Evolutionary conservation across 2,888 invertebrate genomes (phyloP).

Genomic region (Prionchulus punctatus): DNA sequence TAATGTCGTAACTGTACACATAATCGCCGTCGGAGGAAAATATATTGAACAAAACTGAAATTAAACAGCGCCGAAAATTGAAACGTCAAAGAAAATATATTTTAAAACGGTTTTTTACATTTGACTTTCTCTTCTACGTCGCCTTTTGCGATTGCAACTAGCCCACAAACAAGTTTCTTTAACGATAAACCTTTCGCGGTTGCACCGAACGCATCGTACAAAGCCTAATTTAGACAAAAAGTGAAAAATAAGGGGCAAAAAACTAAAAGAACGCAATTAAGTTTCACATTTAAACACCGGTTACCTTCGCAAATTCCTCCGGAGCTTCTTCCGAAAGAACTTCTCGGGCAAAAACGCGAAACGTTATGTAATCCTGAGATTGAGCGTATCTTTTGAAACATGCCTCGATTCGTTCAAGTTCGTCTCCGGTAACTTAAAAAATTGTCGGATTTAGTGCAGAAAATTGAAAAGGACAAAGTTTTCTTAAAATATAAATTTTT

Average conservation of each 20-base stretch:
- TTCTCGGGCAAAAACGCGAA: slow-evolving; percentile 59
- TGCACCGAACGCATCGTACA: slow-evolving; percentile 68
- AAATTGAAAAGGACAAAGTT: too few relatives aligned
- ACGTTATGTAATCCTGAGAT: slow-evolving; percentile 47
- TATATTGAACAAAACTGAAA: slow-evolving; percentile 10
- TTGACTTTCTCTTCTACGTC: slow-evolving; percentile 63
- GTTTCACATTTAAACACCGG: too few relatives aligned
- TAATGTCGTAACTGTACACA: not conserved
- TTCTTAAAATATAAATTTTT: too few relatives aligned
- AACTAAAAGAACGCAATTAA: not conserved
- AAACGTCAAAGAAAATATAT: not conserved
- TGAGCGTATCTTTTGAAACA: slow-evolving; percentile 68
- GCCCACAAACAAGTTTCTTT: slow-evolving; percentile 63
- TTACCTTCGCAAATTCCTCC: slow-evolving; percentile 54
- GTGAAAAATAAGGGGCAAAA: slow-evolving; percentile 6
- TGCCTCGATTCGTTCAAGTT: slow-evolving; percentile 63
- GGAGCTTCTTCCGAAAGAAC: slow-evolving; percentile 75
- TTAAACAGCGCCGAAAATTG: not conserved
- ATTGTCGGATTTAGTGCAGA: too few relatives aligned
- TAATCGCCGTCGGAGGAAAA: slow-evolving; percentile 9
- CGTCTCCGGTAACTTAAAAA: slow-evolving; percentile 59
- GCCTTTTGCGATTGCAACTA: slow-evolving; percentile 69
- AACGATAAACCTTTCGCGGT: slow-evolving; percentile 61
- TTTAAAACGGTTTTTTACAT: slow-evolving; percentile 40
- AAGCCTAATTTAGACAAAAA: slow-evolving; percentile 40